Evolutionary conservation across 1,140 invertebrate species (phyloP), one percentile per base, ranked within the genome.

Genomic region (Formica exsecta): DNA sequence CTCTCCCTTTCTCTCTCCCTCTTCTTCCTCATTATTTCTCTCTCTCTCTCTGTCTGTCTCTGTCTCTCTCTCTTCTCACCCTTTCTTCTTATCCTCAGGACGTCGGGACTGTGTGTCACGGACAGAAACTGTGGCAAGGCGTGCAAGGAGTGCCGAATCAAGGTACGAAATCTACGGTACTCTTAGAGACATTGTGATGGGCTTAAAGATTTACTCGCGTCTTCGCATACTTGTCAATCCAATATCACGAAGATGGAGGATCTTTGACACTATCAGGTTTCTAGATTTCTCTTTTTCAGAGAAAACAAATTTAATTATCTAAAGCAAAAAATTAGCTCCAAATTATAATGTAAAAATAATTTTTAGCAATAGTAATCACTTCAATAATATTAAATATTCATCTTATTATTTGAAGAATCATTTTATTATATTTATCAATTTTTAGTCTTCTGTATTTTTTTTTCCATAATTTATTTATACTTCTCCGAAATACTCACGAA

Each of bases 71-170:
- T 32, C 38, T 57, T 36, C 44, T 76, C 73, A 19, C 38, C 36
- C 76, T 86, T 57, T 68, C 73, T 85, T 48, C 87, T 81, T 73
- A 68, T 83, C 62, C 74, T 80, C 84, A 75, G 87, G 87, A 88
- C 87, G 88, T 89, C 88, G 83, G 68, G 68, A 75, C 87, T 64
- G 75, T 89, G 87, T 89, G 88, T 89, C 88, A 83, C 85, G 71
- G 62, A 32, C 87, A 74, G 87, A 90, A 90, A 90, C 75, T 76
- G 88, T 90, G 86, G 86, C 89, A 80, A 76, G 29, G 62, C 80
- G 86, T 90, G 80, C 89, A 41, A 90, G 41, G 75, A 85, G 88
- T 80, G 77, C 61, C 36, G 66, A 84, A 87, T 87, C 88, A 76
- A 84, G 62, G 25, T 73, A 79, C 41, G 59, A 77, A 73, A 89